Base-by-base conservation (phyloP, 2,888 invertebrate species). In the Cantharis rufa region DNA sequence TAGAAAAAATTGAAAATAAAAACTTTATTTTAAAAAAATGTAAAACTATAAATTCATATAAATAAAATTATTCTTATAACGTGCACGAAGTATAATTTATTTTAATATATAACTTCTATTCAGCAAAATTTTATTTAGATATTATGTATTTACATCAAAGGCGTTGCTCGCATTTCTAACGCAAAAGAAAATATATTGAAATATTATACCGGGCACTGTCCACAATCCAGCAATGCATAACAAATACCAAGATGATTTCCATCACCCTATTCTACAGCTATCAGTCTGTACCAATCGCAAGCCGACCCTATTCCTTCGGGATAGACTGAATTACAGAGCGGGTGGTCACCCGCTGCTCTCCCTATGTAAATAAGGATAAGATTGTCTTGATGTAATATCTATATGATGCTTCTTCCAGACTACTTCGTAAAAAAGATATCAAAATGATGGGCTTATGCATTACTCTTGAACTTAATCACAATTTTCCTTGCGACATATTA, bases 211-310 rank as follows among this genome's bases (percentile, higher is more conserved):
- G 86, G 84, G 84, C 87, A 86, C 83, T 87, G 87, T 87, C 87
- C 87, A 87, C 86, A 85, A 85, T 84, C 85, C 85, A 86, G 86
- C 87, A 87, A 87, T 87, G 87, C 87, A 87, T 87, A 87, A 86
- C 87, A 87, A 87, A 87, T 87, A 87, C 83, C 84, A 83, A 85
- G 86, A 86, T 87, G 85, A 86, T 86, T 85, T 85, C 85, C 86
- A 86, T 85, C 86, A 86, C 85, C 85, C 86, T 85, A 83, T 84
- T 84, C 82, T 83, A 80, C 80, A 80, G 82, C 81, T 83, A 83
- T 83, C 83, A 81, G 81, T 80, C 79, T 84, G 82, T 83, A 82
- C 86, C 85, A 86, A 86, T 85, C 78, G 82, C 80, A 71, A 75
- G 79, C 75, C 78, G 74, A 72, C 75, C 80, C 75, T 76, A 69